Evolutionary conservation across 2,113 vertebrate species (phyloP), one percentile per base, ranked within the genome.

Genomic region (Alligator sinensis): DNA sequence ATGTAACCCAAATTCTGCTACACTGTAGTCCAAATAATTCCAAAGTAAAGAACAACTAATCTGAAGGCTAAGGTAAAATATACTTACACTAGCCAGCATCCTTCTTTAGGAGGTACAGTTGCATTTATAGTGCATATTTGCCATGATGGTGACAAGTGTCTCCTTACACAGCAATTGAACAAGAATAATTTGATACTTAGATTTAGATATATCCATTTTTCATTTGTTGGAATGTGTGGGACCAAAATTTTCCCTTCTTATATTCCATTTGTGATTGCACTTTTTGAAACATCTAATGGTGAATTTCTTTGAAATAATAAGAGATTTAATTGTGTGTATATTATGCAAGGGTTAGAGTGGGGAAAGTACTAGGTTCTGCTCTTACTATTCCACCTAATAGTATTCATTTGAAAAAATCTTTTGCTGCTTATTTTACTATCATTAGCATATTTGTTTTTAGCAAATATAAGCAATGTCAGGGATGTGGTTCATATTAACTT

Each of bases 161-260:
- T 91, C 88, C n/a, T 94, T 89, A 74, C 34, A 74, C 5, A 84
- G 27, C 78, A 75, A 79, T 17, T 30, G 91, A 87, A 70, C n/a
- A 34, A 34, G 34, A 34, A n/a, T 87, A 28, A 34, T 11, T 72
- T 54, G 68, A 63, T 88, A 38, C 22, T 25, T 16, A 12, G 21
- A 84, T 91, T 89, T 25, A 91, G 89, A 61, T 84, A 38, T 22
- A 86, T 90, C 54, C 11, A 80, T 16, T 1, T 19, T 7, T 2
- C 58, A 80, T 92, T 80, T 9, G 21, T 63, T 79, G n/a, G 55
- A 70, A 80, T 4, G 4, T 1, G 79, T 38, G 38, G 38, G 38
- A 38, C 38, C 38, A 38, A 38, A n/a, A n/a, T 68, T 5, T 8
- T 68, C 18, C 3, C 64, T 77, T 79, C 77, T 82, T 3, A 3